Evolutionary conservation across 2,113 vertebrate genomes (phyloP).

Genomic region (Clarias macrocephalus): DNA sequence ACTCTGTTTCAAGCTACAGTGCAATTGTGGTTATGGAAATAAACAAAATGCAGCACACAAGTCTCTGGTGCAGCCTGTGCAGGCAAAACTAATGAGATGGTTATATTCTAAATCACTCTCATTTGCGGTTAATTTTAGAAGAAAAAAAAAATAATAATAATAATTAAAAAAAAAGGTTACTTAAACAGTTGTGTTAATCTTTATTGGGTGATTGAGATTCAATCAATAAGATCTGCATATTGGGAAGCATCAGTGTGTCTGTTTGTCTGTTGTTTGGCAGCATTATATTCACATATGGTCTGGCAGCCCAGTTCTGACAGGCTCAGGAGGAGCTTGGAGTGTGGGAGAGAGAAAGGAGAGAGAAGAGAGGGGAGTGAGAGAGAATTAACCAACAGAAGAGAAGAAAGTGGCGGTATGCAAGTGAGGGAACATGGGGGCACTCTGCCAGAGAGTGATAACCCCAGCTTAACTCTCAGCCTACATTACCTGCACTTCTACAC

Average conservation of each 20-base stretch:
- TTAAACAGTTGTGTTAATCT: conserved; percentile 58
- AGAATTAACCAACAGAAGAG: conserved; percentile 23
- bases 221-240: conserved; percentile 41
- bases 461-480: conserved; percentile 56
- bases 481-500: conserved; percentile 44
- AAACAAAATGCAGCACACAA: not conserved
- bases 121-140: conserved; percentile 58
- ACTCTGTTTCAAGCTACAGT: not conserved
- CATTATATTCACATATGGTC: conserved; percentile 56
- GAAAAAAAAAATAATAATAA: too few relatives aligned
- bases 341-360: conserved; percentile 31
- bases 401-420: conserved; percentile 36
- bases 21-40: not conserved
- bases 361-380: conserved; percentile 26
- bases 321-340: conserved; percentile 42
- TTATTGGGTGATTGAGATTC: conserved; percentile 56
- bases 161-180: conserved; percentile 30
- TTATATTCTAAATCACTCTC: conserved; percentile 26
- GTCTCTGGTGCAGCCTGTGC: not conserved
- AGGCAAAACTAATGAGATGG: conserved; percentile 2
- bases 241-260: conserved; percentile 30
- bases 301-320: conserved; percentile 51
- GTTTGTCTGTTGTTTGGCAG: conserved; percentile 53
- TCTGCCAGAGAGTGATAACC: conserved; percentile 58
- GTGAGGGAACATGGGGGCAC: conserved; percentile 42